phyloP scores from a whole-genome alignment of 2,797 vertebrate species.

The Amblyopsis hoosieri region DNA sequence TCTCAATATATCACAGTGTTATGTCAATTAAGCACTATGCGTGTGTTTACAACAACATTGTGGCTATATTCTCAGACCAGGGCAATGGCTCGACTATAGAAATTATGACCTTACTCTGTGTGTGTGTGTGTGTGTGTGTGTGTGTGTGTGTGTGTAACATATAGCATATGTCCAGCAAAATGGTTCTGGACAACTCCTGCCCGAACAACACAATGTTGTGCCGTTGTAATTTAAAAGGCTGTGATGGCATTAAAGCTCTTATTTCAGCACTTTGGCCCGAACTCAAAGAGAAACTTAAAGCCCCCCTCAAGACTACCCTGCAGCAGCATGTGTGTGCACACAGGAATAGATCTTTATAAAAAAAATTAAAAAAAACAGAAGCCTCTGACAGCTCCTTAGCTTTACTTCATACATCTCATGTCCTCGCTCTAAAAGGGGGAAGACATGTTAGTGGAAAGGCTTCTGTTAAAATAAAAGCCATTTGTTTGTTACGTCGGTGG shows the following conservation, averaged over 20 bases:
- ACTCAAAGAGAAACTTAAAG: conserved; percentile 2
- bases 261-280: conserved; percentile 1
- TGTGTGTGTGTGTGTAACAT: too few relatives aligned
- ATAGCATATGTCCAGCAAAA: not conserved
- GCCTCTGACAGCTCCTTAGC: not conserved
- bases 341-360: not conserved
- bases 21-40: too few relatives aligned
- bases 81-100: too few relatives aligned
- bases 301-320: not conserved
- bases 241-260: conserved; percentile 25
- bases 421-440: not conserved
- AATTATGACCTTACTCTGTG: too few relatives aligned
- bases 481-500: too few relatives aligned
- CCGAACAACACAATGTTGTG: not conserved
- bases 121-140: too few relatives aligned
- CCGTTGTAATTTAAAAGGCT: conserved; percentile 13
- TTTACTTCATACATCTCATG: not conserved
- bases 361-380: not conserved
- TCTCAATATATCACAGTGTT: too few relatives aligned
- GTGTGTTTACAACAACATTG: too few relatives aligned
- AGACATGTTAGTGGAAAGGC: conserved; percentile 5
- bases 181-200: not conserved
- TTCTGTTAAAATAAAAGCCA: not conserved
- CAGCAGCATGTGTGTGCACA: not conserved
- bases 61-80: too few relatives aligned